Evolutionary conservation across 1,140 invertebrate genomes (phyloP).

Genomic region (Bemisia tabaci): DNA sequence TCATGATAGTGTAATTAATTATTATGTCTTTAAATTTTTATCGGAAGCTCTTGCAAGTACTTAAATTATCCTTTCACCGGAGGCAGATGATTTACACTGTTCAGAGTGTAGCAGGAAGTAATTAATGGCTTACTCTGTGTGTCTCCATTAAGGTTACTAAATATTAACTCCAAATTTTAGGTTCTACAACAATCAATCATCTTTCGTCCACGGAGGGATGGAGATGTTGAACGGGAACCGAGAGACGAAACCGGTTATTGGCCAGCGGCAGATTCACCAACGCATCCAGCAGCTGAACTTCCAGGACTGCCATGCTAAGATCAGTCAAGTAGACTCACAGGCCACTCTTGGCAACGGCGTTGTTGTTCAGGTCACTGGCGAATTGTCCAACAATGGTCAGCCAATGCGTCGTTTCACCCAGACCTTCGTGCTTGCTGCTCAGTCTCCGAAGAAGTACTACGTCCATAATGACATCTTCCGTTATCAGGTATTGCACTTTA

Average conservation of each 20-base stretch:
- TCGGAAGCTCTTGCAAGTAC: too few species aligned
- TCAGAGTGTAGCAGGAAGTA: too few species aligned
- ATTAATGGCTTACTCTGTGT: too few species aligned
- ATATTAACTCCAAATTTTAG: constrained; percentile 45
- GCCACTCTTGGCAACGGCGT: constrained; percentile 86
- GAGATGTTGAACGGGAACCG: constrained; percentile 49
- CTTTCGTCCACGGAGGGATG: constrained; percentile 86
- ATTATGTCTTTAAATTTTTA: too few species aligned
- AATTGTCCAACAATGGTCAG: constrained; percentile 87
- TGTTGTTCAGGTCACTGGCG: constrained; percentile 92
- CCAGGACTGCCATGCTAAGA: constrained; percentile 92
- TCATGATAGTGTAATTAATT: too few species aligned
- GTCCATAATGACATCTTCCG: constrained; percentile 98
- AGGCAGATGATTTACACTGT: too few species aligned
- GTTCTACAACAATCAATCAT: constrained; percentile 90
- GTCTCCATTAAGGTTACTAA: too few species aligned
- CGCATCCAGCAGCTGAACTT: constrained; percentile 92
- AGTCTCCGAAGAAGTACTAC: constrained; percentile 92
- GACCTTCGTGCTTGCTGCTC: constrained; percentile 89
- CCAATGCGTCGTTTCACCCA: constrained; percentile 95
- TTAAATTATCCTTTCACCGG: too few species aligned
- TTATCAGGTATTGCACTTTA: constrained; percentile 56
- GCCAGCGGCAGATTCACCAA: constrained; percentile 89
- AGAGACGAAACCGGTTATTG: constrained; percentile 73
- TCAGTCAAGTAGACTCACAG: constrained; percentile 81